Evolutionary conservation across 2,888 invertebrate species (phyloP), one percentile per base, ranked within the genome.

Genomic region (Apamea crenata): DNA sequence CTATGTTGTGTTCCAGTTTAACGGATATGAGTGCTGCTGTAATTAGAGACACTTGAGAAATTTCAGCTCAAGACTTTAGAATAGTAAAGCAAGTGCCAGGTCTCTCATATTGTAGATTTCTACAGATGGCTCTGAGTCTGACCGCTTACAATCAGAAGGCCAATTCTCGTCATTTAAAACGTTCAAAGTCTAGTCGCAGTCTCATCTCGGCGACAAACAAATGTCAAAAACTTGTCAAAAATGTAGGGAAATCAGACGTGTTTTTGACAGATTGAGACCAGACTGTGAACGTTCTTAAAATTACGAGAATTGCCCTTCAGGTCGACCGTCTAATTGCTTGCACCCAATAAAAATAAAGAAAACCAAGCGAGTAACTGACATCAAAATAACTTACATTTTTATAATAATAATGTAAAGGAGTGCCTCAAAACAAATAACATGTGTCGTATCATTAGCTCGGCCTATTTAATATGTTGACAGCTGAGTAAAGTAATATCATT

Each of bases 391-490:
- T 36, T 71, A 63, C 12, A n/a, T 61, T n/a, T 61, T 36, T n/a
- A 71, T 25, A 25, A 25, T 29, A 74, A 61, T 76, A 82, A 72
- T 77, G 77, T 59, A 40, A 71, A 68, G 78, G 70, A 82, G 83
- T 81, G 83, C 74, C 81, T 83, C 81, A 87, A 84, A 81, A 83
- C 82, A 89, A 89, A 84, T 74, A 86, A 85, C 81, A 84, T 81
- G 70, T 86, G 84, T 79, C 79, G 69, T 83, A 84, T 87, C 77
- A 83, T 77, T 83, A 77, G 78, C 77, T 85, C 63, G 82, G 78
- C 89, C 88, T 88, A 90, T 84, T 83, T 88, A 84, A 74, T 74
- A 47, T 80, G 74, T 80, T 81, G 74, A 87, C 89, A 87, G 82
- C 86, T 87, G 90, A 74, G 81, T 87, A 78, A 80, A 88, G 77